A percentile compares a stretch with the other conserved stretches of the same genome.
phyloP scores from a whole-genome alignment of 2,113 vertebrate species.

The Antigone vipio region DNA sequence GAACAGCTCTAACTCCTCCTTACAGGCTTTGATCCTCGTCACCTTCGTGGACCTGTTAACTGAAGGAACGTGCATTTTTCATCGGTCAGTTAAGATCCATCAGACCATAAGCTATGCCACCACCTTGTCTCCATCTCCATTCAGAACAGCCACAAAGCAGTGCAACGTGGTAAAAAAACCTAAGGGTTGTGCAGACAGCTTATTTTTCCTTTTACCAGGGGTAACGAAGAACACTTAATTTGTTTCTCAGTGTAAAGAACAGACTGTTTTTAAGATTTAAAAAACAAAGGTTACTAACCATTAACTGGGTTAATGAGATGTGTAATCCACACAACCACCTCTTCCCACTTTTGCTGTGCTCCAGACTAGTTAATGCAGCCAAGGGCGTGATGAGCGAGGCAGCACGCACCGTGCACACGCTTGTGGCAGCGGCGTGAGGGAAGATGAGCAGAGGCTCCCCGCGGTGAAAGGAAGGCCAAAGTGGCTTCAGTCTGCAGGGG shows the following conservation, averaged over 20 bases:
- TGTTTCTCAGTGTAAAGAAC: neutral
- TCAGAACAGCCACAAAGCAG: neutral
- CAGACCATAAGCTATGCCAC: neutral
- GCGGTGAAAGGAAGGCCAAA: neutral
- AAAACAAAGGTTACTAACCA: neutral
- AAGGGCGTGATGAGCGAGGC: rapidly evolving
- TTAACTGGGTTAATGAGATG: neutral
- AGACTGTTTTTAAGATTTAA: neutral
- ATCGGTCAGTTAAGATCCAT: neutral
- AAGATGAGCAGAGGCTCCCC: neutral
- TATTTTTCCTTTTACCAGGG: neutral
- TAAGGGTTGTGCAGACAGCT: neutral
- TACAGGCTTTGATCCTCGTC: neutral
- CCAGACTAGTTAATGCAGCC: rapidly evolving
- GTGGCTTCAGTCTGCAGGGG: neutral
- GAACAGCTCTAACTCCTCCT: neutral
- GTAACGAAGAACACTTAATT: neutral
- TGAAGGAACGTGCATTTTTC: neutral
- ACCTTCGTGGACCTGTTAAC: neutral
- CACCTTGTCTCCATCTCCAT: neutral
- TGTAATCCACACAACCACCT: neutral
- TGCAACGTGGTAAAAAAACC: neutral
- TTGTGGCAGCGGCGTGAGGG: rapidly evolving
- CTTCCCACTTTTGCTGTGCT: neutral
- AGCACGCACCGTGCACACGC: neutral